Evolutionary conservation across 2,797 vertebrate genomes (phyloP).

Genomic region (Sebastes matsubarae): DNA sequence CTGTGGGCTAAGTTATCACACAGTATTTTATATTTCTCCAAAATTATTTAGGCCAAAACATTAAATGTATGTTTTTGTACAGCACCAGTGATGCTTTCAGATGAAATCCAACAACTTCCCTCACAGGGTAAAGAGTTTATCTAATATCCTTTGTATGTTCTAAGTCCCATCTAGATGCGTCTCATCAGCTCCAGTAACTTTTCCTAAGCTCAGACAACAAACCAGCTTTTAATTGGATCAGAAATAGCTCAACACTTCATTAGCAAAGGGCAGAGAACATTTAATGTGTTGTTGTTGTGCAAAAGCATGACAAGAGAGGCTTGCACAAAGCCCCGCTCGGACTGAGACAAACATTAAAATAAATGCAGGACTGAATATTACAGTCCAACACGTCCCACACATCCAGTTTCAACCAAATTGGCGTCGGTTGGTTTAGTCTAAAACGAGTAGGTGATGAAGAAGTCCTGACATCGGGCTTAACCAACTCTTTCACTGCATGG

Average conservation of each 20-base stretch:
- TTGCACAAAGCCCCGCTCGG: neutral
- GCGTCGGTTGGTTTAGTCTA: neutral
- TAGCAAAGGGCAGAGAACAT: constrained; percentile 20
- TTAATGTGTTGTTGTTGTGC: constrained; percentile 18
- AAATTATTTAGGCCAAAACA: neutral
- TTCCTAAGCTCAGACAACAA: constrained; percentile 12
- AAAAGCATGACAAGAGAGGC: neutral
- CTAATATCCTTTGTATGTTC: neutral
- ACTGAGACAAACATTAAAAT: neutral
- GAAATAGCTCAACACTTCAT: constrained; percentile 18
- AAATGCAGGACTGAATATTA: neutral
- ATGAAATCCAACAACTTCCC: neutral
- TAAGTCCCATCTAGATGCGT: neutral
- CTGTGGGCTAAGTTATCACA: neutral
- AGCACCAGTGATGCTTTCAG: neutral
- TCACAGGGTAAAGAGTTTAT: neutral
- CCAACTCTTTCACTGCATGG: neutral
- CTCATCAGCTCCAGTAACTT: neutral
- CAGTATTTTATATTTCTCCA: neutral
- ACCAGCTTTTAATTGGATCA: constrained; percentile 29
- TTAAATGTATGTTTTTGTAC: neutral
- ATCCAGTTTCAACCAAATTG: neutral
- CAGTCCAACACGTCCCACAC: neutral
- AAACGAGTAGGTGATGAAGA: neutral
- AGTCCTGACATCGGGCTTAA: neutral